Base-by-base conservation (phyloP, 2,888 invertebrate species). In the Crocallis elinguaria region DNA sequence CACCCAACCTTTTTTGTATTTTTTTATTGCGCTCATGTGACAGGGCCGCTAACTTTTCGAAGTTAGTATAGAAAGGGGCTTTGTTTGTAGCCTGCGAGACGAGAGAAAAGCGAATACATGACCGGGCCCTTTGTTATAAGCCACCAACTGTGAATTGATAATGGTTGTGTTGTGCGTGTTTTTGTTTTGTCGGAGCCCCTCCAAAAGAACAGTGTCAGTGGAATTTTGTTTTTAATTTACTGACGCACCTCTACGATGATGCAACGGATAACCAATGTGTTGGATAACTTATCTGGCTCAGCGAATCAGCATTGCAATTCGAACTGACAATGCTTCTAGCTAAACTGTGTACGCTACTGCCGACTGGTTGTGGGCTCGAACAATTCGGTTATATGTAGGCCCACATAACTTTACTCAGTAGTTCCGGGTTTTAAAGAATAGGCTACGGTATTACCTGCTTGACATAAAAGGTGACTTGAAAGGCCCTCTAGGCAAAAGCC, bases 61-160 rank as follows among this genome's bases (percentile, higher is more conserved):
- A 66, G 66, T 68, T 71, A 67, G 69, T 67, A 73, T 63, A 70
- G 69, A 72, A 78, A 73, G 69, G 27, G 71, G 75, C 73, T 77
- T 82, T 85, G 81, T 82, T 77, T 69, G 62, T 52, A 59, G 60
- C 69, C 66, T 69, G 71, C 61, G 67, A 68, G 71, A 69, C 67
- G 72, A 66, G 73, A 67, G 68, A 77, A 80, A 82, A 80, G 75
- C 71, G 72, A 73, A 71, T 73, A 79, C 79, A 77, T 71, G 78
- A 65, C 64, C 73, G 77, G 74, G 69, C 75, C 84, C 78, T 84
- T 86, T 86, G 85, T 86, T 77, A 70, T 74, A 79, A 82, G 68
- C 78, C 82, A 81, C 71, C 73, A 76, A 79, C 74, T 83, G 86
- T 85, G 77, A 86, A 86, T 82, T 84, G 87, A 86, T 86, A 87